A percentile compares a stretch with the other conserved stretches of the same genome.
Evolutionary conservation across 1,140 invertebrate genomes (phyloP).

Genomic region (Drosophila pallidifrons): DNA sequence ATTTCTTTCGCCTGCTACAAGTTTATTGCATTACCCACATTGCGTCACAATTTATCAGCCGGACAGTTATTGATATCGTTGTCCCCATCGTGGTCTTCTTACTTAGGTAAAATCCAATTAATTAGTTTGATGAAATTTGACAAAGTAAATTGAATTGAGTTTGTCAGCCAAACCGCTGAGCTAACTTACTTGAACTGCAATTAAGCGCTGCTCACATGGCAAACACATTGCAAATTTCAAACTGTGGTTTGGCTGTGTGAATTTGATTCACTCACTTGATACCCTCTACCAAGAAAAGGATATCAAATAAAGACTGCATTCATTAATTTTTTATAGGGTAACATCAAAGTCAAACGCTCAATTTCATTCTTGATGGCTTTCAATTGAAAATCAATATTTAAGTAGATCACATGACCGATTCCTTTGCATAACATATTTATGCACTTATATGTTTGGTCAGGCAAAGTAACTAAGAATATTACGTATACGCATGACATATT

Average conservation of each 20-base stretch:
- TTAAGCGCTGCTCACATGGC: conserved; percentile 1
- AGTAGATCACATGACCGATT: neutral
- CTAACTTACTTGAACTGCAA: conserved; percentile 10
- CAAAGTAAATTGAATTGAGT: conserved; percentile 32
- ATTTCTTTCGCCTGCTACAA: conserved; percentile 24
- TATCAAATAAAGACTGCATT: no score
- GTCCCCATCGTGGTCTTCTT: neutral
- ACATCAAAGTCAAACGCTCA: neutral
- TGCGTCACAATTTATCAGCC: conserved; percentile 40
- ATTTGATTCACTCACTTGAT: neutral
- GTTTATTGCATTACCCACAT: conserved; percentile 1
- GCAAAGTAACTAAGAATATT: conserved; percentile 7
- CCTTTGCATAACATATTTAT: conserved; percentile 15
- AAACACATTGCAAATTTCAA: conserved; percentile 15
- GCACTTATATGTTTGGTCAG: conserved; percentile 1
- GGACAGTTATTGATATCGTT: conserved; percentile 56
- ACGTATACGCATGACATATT: conserved; percentile 30
- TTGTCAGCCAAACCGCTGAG: conserved; percentile 4
- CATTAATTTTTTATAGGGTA: no score
- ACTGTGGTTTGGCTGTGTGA: neutral
- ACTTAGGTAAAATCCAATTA: conserved; percentile 6
- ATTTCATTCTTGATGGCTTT: neutral
- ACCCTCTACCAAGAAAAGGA: neutral
- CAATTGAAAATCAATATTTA: conserved; percentile 50
- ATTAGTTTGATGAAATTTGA: conserved; percentile 14